Evolutionary conservation across 2,888 invertebrate genomes (phyloP).

Genomic region (Parascotia fuliginaria): DNA sequence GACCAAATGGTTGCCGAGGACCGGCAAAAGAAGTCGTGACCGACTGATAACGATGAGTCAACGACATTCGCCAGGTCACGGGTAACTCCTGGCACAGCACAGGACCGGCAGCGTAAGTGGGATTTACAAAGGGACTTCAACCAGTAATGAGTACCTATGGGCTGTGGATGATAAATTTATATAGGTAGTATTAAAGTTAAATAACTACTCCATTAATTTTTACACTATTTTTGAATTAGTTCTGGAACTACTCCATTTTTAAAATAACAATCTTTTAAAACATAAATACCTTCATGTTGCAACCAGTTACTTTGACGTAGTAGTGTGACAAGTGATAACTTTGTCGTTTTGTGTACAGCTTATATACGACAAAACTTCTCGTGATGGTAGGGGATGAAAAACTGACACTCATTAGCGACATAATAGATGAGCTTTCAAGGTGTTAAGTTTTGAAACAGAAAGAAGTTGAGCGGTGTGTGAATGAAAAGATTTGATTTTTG

Average conservation of each 20-base stretch:
- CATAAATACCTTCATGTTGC: slow-evolving; percentile 45
- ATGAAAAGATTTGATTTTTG: no score
- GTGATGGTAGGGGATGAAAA: slow-evolving; percentile 75
- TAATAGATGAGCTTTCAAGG: slow-evolving; percentile 76
- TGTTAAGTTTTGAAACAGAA: slow-evolving; percentile 47
- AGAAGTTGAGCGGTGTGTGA: slow-evolving; percentile 52
- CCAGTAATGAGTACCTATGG: no score
- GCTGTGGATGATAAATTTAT: no score
- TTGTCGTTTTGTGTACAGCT: slow-evolving; percentile 45
- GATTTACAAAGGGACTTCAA: no score
- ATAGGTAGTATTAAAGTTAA: neutral
- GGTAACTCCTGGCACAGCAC: no score
- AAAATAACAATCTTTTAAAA: neutral
- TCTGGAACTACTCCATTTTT: no score
- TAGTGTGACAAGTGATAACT: slow-evolving; percentile 46
- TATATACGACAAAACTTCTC: slow-evolving; percentile 60
- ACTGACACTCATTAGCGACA: slow-evolving; percentile 67
- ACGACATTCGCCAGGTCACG: no score
- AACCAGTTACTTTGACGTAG: slow-evolving; percentile 17
- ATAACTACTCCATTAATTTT: neutral
- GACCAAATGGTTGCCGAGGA: no score
- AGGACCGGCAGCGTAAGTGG: no score
- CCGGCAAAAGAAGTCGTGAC: no score
- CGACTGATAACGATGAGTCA: no score
- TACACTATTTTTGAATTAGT: neutral